A percentile compares a stretch with the other conserved stretches of the same genome.
Conservation (phyloP, 2,888 invertebrate genomes). For the Pterostichus madidus region DNA sequence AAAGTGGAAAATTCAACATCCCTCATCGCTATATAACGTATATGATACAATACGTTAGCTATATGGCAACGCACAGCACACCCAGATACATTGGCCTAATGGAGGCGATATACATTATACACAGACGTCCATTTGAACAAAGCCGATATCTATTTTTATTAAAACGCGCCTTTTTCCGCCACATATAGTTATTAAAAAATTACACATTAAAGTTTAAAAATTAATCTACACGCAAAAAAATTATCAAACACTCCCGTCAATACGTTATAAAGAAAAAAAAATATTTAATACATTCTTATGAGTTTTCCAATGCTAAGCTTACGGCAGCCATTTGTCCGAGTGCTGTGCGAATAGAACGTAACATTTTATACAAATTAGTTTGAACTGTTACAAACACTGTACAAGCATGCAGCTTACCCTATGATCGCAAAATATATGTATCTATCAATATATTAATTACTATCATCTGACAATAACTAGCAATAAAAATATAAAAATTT, state of each 20-base stretch:
- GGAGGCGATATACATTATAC: slow-evolving; percentile 77
- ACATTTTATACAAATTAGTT: slow-evolving; percentile 75
- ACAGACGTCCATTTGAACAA: slow-evolving; percentile 77
- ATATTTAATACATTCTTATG: slow-evolving; percentile 69
- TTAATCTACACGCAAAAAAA: slow-evolving; percentile 71
- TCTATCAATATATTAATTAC: slow-evolving; percentile 74
- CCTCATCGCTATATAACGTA: slow-evolving; percentile 48
- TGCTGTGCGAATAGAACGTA: slow-evolving; percentile 76
- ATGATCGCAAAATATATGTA: slow-evolving; percentile 73
- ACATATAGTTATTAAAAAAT: slow-evolving; percentile 73
- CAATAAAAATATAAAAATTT: slow-evolving; percentile 80
- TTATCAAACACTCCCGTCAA: slow-evolving; percentile 67
- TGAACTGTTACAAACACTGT: slow-evolving; percentile 71
- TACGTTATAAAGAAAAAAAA: slow-evolving; percentile 70
- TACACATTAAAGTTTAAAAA: slow-evolving; percentile 71
- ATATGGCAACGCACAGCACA: slow-evolving; percentile 69
- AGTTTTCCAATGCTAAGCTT: slow-evolving; percentile 77
- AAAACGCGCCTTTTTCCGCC: slow-evolving; percentile 39
- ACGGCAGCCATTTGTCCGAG: slow-evolving; percentile 79
- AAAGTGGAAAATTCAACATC: slow-evolving; percentile 47
- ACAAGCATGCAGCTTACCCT: slow-evolving; percentile 71
- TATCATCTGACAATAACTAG: slow-evolving; percentile 78
- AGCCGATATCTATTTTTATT: slow-evolving; percentile 71
- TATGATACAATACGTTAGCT: slow-evolving; percentile 67
- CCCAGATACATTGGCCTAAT: slow-evolving; percentile 76